These are phyloP conservation scores for Catocala sponsa DNA, from an alignment of 2,888 invertebrate genomes.

Conservation along the genomic window DNA sequence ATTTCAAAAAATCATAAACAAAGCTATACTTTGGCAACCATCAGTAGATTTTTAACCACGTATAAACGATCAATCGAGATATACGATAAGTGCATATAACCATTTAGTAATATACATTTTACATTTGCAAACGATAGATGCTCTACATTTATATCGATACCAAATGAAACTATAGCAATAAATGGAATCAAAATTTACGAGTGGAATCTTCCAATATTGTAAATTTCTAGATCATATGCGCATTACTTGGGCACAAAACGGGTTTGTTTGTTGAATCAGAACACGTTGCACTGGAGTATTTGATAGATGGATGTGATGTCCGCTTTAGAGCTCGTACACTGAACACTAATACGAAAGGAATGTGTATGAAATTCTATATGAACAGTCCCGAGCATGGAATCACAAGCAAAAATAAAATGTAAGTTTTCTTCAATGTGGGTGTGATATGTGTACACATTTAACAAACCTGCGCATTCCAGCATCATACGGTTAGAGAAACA, in stretches of 20 bases:
- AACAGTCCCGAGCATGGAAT: not conserved
- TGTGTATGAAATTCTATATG: not conserved
- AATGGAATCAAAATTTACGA: constrained; percentile 13
- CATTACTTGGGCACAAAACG: constrained; percentile 11
- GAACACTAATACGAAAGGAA: constrained; percentile 24
- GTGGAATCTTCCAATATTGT: constrained; percentile 50
- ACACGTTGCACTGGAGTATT: constrained; percentile 34
- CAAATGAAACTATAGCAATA: not conserved
- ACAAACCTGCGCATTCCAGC: not conserved
- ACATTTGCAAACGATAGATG: not conserved
- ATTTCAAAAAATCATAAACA: not conserved
- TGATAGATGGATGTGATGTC: constrained; percentile 22
- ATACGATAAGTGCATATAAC: no score
- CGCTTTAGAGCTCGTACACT: constrained; percentile 7
- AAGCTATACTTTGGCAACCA: not conserved
- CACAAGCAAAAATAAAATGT: not conserved
- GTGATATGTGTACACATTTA: not conserved
- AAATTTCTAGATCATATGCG: constrained; percentile 26
- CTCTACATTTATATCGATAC: not conserved
- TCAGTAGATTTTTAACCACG: not conserved
- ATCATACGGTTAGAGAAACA: not conserved
- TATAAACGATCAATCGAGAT: no score
- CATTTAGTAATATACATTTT: not conserved
- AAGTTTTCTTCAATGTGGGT: not conserved
- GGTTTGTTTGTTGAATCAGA: constrained; percentile 29